These are phyloP conservation scores for Lethrus apterus DNA, from an alignment of 1,140 invertebrate species.

Conservation along the genomic window DNA sequence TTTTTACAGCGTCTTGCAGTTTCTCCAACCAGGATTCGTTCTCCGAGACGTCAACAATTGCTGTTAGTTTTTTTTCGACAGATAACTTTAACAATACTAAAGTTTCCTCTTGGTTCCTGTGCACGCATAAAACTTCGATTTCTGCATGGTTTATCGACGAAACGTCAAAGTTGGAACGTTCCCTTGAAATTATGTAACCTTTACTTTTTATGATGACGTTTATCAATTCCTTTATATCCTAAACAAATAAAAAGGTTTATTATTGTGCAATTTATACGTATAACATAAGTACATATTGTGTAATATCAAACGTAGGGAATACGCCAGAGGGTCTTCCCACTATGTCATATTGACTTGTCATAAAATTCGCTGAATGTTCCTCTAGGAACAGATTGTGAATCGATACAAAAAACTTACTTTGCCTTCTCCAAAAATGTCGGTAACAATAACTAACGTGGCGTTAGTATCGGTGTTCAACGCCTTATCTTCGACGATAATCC, in stretches of 20 bases:
- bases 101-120: neutral
- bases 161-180: neutral
- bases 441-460: neutral
- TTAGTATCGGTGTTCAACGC: neutral
- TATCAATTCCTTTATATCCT: neutral
- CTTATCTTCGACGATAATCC: neutral
- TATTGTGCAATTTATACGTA: no score
- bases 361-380: no score
- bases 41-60: constrained; percentile 8
- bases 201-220: no score
- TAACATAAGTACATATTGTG: no score
- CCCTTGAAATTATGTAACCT: constrained; percentile 2
- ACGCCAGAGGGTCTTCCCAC: no score
- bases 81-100: neutral
- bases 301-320: no score
- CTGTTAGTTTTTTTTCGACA: no score
- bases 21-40: constrained; percentile 50
- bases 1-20: constrained; percentile 50
- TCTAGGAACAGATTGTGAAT: no score
- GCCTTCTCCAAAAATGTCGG: neutral
- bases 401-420: neutral
- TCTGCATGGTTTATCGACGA: neutral
- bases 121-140: neutral
- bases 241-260: no score
- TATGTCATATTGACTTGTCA: no score